Evolutionary conservation across 2,888 invertebrate genomes (phyloP).

Genomic region (Scaptomyza cyrtandrae): DNA sequence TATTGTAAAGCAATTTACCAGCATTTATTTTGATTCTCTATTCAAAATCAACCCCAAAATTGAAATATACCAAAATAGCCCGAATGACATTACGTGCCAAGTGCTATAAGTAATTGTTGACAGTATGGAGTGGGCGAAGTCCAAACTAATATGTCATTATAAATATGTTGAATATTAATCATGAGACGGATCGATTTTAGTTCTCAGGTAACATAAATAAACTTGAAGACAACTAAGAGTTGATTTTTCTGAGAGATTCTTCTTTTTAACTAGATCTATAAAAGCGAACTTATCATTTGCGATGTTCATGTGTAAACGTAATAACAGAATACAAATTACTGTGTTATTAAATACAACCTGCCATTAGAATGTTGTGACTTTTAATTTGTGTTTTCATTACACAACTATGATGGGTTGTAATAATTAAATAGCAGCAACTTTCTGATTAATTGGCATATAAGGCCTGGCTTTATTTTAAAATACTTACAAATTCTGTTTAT

Average conservation of each 20-base stretch:
- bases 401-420: not conserved
- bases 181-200: not conserved
- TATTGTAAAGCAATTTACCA: conserved; percentile 17
- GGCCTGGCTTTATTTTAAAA: too few relatives aligned
- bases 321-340: not conserved
- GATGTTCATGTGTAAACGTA: not conserved
- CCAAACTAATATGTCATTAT: conserved; percentile 23
- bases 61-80: conserved; percentile 1
- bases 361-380: not conserved
- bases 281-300: not conserved
- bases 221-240: not conserved
- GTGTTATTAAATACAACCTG: not conserved
- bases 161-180: not conserved
- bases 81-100: conserved; percentile 39
- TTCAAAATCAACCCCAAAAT: conserved; percentile 35
- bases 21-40: not conserved
- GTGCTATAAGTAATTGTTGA: conserved; percentile 35
- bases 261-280: not conserved
- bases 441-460: too few relatives aligned
- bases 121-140: conserved; percentile 20
- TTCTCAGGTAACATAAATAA: not conserved
- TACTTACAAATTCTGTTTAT: too few relatives aligned
- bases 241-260: not conserved
- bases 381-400: not conserved
- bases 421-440: too few relatives aligned